Evolutionary conservation across 2,797 vertebrate genomes (phyloP).

Genomic region (Todus mexicanus): DNA sequence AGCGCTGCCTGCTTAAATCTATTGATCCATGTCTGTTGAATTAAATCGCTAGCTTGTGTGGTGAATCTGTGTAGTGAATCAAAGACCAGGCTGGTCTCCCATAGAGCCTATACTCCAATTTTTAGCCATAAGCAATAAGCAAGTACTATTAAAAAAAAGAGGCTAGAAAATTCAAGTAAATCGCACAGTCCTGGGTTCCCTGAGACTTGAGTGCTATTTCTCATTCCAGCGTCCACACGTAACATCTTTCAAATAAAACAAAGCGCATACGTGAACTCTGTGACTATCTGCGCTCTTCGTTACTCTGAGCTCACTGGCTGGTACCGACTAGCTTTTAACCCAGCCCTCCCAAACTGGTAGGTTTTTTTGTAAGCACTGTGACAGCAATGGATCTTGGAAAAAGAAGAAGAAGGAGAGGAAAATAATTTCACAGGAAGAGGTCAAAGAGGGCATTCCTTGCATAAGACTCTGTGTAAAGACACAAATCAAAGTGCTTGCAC

Average conservation of each 20-base stretch:
- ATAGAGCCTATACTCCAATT: background rate
- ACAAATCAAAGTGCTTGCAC: constrained; percentile 26
- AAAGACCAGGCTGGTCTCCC: background rate
- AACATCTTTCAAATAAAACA: background rate
- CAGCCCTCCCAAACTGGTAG: background rate
- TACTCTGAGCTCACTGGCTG: background rate
- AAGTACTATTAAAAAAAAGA: background rate
- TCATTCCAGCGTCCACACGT: background rate
- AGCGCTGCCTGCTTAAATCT: background rate
- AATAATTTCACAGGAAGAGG: constrained; percentile 14
- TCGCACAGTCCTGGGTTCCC: background rate
- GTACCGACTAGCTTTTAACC: background rate
- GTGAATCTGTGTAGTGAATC: background rate
- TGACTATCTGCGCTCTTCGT: background rate
- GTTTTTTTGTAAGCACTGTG: background rate
- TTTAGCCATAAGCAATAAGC: background rate
- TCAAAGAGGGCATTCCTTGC: constrained; percentile 37
- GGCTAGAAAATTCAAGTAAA: background rate
- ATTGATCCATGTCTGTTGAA: background rate
- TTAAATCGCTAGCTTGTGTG: background rate
- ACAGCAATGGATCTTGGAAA: background rate
- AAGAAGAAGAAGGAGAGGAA: constrained; percentile 12
- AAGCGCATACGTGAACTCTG: background rate
- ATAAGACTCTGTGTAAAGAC: constrained; percentile 22
- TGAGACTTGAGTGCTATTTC: background rate